These are phyloP conservation scores for Poeciliopsis gracilis DNA, from an alignment of 2,797 vertebrate species.

Conservation along the genomic window DNA sequence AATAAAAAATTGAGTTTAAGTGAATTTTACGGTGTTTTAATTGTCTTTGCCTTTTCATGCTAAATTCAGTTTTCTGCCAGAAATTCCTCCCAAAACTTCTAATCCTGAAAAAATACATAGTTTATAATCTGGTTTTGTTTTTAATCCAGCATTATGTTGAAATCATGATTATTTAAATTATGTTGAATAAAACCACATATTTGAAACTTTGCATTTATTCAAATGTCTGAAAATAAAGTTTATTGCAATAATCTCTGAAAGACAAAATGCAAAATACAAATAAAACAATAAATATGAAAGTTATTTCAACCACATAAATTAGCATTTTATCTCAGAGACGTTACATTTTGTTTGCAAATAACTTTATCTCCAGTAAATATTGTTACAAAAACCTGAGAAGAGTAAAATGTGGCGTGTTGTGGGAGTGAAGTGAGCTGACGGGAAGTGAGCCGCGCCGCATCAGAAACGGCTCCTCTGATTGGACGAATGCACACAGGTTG, in stretches of 20 bases:
- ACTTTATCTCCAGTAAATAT: background rate
- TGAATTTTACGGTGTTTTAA: background rate
- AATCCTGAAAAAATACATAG: background rate
- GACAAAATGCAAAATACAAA: background rate
- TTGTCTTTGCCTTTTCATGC: background rate
- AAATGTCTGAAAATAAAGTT: background rate
- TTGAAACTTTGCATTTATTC: background rate
- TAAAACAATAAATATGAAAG: background rate
- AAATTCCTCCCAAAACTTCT: too few species aligned
- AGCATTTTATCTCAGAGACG: background rate
- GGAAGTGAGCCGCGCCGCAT: background rate
- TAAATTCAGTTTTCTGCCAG: background rate
- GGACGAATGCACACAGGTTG: background rate
- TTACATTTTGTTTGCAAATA: background rate
- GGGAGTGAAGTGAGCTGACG: background rate
- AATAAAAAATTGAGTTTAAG: too few species aligned
- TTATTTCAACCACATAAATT: background rate
- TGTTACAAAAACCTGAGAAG: background rate
- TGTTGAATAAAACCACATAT: background rate
- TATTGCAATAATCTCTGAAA: background rate
- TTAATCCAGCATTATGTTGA: background rate
- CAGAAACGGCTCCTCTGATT: background rate
- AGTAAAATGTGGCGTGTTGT: background rate
- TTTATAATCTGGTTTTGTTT: background rate
- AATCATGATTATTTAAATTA: background rate